These are phyloP conservation scores for Synergus gifuensis DNA, from an alignment of 2,888 invertebrate species.

Conservation along the genomic window DNA sequence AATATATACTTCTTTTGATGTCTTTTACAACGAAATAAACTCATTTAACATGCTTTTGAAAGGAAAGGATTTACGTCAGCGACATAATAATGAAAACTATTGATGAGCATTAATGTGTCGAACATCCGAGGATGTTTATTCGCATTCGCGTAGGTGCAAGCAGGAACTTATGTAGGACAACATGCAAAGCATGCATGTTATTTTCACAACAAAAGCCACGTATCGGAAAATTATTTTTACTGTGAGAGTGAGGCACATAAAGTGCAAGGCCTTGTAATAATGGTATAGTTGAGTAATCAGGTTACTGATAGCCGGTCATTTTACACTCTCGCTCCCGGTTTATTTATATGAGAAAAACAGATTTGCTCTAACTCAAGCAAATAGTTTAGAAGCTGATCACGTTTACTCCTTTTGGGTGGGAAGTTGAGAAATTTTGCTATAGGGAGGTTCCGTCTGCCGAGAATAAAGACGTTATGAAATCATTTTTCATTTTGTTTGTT, in stretches of 20 bases:
- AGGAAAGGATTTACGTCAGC: conserved; percentile 17
- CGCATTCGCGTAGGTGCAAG: conserved; percentile 26
- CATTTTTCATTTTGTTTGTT: background rate
- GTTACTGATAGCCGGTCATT: conserved; percentile 36
- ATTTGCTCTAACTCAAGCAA: conserved; percentile 3
- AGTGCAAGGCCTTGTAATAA: conserved; percentile 39
- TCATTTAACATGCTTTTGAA: conserved; percentile 18
- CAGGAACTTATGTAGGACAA: conserved; percentile 38
- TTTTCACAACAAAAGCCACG: conserved; percentile 38
- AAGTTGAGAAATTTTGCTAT: background rate
- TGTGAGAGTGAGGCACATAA: conserved; percentile 34
- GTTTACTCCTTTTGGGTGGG: background rate
- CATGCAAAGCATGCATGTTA: conserved; percentile 35
- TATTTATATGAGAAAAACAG: conserved; percentile 30
- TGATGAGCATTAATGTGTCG: conserved; percentile 9
- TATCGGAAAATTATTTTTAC: conserved; percentile 54
- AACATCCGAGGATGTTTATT: conserved; percentile 26
- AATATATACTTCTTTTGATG: background rate
- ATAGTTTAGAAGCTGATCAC: conserved; percentile 13
- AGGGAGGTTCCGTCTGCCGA: background rate
- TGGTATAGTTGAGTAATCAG: conserved; percentile 36
- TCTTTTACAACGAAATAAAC: background rate
- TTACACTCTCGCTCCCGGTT: conserved; percentile 28
- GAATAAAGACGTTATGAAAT: background rate
- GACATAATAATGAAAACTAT: conserved; percentile 17